Base-by-base conservation (phyloP, 2,797 vertebrate genomes). In the Leptoclinus maculatus region DNA sequence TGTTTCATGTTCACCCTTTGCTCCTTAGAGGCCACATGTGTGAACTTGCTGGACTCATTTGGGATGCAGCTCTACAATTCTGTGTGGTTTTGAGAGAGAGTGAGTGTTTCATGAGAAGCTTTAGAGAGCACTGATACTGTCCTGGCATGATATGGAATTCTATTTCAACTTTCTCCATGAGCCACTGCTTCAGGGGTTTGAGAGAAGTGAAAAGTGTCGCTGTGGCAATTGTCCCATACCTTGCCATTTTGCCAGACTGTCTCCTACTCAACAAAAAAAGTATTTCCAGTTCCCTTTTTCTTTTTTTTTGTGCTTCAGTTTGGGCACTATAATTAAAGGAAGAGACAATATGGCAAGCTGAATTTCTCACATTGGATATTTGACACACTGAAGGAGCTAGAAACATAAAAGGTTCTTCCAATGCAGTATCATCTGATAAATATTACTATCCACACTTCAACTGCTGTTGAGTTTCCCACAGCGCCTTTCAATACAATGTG, bases 61-160 rank as follows among this genome's bases (percentile, higher is more conserved):
- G 73, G 58, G 63, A 76, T 58, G 67, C 2, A 2, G 49, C 17
- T 51, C 43, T 57, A 14, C 49, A 41, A 25, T 29, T 60, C 36
- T 78, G 49, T 78, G 65, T 58, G 65, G 67, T 38, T 41, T 71
- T 67, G 34, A 57, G 73, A 65, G 25, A 3, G 60, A 17, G 38
- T 41, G 54, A 41, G 43, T 74, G 79, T 77, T 71, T 81, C 67
- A 78, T 66, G 78, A 71, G 67, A 79, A 76, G 34, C 78, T 69
- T 77, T 45, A 66, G 56, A 89, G 71, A 70, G 54, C 53, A 74
- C 58, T 84, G 83, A 80, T 81, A 71, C 72, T 79, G 83, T 87
- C 76, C 72, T 71, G 64, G 64, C 65, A 69, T 87, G 79, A 88
- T 88, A 84, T 85, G 71, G 49, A 90, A 87, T 88, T 92, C 81